Conservation (phyloP, 2,113 vertebrate species). For the Antigone vipio region DNA sequence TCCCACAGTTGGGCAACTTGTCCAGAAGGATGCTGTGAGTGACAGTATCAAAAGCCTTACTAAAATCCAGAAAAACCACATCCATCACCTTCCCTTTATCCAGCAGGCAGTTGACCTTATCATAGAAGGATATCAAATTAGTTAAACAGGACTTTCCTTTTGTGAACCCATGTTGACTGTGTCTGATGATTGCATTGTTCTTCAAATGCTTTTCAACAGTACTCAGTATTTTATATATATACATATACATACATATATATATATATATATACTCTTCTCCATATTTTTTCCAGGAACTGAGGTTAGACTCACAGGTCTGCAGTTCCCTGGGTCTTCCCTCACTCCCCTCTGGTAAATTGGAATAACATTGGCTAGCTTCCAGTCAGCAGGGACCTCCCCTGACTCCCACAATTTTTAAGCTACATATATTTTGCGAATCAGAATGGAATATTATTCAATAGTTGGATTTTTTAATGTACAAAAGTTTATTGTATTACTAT, state of each 20-base stretch:
- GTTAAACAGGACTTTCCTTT: background rate
- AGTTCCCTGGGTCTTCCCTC: background rate
- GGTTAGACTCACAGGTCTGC: background rate
- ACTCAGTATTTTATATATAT: too few relatives aligned
- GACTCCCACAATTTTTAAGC: background rate
- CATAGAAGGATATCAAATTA: background rate
- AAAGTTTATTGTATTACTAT: background rate
- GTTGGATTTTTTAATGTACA: background rate
- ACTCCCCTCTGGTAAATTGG: background rate
- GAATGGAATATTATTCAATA: background rate
- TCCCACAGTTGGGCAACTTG: background rate
- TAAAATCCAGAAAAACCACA: background rate
- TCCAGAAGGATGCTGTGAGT: background rate
- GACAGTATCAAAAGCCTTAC: background rate
- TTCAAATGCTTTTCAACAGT: background rate
- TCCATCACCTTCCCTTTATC: background rate
- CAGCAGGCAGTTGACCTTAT: background rate
- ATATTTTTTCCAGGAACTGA: conserved; percentile 1
- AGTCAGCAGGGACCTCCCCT: background rate
- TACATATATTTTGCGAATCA: background rate
- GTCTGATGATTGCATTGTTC: background rate
- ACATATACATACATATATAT: too few relatives aligned
- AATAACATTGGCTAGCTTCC: background rate
- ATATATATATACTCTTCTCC: background rate
- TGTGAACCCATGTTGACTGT: background rate